Evolutionary conservation across 2,888 invertebrate genomes (phyloP).

Genomic region (Homarus gammarus): DNA sequence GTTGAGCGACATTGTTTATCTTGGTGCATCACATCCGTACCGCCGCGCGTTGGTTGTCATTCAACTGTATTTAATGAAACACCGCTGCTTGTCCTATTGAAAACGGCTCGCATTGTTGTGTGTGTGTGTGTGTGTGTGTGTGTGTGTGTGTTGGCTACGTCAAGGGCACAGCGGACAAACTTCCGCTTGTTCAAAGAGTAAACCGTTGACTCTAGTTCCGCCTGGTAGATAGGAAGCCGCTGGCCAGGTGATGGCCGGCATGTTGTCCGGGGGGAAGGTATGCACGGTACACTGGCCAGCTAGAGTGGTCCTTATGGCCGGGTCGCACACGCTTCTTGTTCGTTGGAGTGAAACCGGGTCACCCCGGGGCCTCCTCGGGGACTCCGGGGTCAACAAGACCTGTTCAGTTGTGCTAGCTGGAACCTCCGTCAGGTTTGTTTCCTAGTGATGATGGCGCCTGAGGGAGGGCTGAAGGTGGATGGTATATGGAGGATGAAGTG

Average conservation of each 20-base stretch:
- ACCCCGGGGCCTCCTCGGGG: neutral
- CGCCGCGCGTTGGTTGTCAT: neutral
- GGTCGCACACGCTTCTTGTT: neutral
- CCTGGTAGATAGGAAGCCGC: too few relatives aligned
- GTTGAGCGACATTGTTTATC: too few relatives aligned
- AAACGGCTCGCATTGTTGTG: neutral
- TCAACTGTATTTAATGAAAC: neutral
- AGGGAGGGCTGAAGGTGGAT: neutral
- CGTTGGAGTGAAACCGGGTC: neutral
- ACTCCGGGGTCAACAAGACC: neutral
- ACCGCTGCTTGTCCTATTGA: constrained; percentile 7
- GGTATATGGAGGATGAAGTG: too few relatives aligned
- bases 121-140: neutral
- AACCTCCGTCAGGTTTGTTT: neutral
- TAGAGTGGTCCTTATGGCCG: neutral
- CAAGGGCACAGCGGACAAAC: constrained; percentile 48
- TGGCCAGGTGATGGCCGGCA: neutral
- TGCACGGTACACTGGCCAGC: neutral
- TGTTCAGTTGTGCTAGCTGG: neutral
- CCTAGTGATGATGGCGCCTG: neutral
- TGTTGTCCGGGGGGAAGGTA: neutral
- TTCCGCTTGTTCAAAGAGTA: constrained; percentile 32
- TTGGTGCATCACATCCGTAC: too few relatives aligned
- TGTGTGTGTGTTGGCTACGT: constrained; percentile 12
- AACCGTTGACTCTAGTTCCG: constrained; percentile 18